These are phyloP conservation scores for Melanerpes formicivorus DNA, from an alignment of 2,113 vertebrate genomes.

Conservation along the genomic window DNA sequence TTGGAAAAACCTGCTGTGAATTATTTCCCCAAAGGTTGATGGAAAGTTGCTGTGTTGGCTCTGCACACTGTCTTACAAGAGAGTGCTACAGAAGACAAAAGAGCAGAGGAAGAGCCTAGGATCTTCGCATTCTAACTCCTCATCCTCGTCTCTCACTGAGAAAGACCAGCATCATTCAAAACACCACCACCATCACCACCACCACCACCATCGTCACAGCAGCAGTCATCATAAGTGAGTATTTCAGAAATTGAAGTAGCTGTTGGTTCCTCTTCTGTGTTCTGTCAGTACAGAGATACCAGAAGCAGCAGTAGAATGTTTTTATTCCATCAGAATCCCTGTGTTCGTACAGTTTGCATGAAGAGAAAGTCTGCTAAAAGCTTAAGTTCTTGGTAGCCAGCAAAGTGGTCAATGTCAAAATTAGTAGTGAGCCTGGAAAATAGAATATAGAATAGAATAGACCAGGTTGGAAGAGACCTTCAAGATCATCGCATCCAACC, in stretches of 20 bases:
- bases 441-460: too few species aligned
- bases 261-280: not conserved
- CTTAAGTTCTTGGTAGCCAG: not conserved
- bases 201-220: slow-evolving; percentile 89
- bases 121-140: slow-evolving; percentile 92
- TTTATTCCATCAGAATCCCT: not conserved
- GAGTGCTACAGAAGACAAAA: slow-evolving; percentile 98
- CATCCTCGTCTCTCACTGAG: slow-evolving; percentile 87
- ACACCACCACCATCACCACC: slow-evolving; percentile 89
- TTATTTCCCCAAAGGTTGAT: slow-evolving; percentile 86
- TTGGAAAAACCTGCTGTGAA: not conserved
- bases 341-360: not conserved
- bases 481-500: too few species aligned
- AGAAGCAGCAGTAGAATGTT: not conserved
- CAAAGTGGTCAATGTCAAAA: not conserved
- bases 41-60: slow-evolving; percentile 98
- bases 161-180: slow-evolving; percentile 94
- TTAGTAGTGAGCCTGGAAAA: not conserved
- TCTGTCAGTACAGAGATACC: not conserved
- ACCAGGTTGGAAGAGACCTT: too few species aligned
- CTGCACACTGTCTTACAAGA: slow-evolving; percentile 95
- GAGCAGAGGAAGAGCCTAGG: slow-evolving; percentile 95
- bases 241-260: not conserved
- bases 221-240: slow-evolving; percentile 92
- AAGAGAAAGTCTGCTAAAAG: not conserved